A percentile compares a stretch with the other conserved stretches of the same genome.
Evolutionary conservation across 1,140 invertebrate genomes (phyloP).

Genomic region (Stegodyphus mimosarum): DNA sequence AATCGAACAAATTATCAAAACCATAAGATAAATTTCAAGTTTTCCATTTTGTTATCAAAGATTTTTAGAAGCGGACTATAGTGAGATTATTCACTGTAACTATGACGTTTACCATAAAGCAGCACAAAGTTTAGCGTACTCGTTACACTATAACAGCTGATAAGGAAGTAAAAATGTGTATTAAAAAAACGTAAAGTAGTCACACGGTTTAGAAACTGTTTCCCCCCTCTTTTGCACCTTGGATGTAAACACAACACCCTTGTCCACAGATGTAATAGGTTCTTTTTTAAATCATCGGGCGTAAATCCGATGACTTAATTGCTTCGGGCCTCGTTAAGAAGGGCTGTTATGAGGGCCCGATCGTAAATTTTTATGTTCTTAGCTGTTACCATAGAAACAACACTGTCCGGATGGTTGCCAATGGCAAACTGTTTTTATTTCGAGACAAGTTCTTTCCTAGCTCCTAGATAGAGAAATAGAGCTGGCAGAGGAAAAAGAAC

Average conservation of each 20-base stretch:
- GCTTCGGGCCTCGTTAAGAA: constrained; percentile 46
- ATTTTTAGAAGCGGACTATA: too few species aligned
- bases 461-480: constrained; percentile 33
- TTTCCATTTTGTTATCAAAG: too few species aligned
- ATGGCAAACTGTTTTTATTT: constrained; percentile 11
- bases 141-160: too few species aligned
- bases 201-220: neutral
- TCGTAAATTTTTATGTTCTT: constrained; percentile 50
- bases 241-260: neutral
- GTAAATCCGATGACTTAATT: constrained; percentile 44
- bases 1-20: too few species aligned
- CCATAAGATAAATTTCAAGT: too few species aligned
- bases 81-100: too few species aligned
- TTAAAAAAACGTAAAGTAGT: constrained; percentile 3
- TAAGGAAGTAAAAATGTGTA: too few species aligned
- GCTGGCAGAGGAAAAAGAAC: neutral
- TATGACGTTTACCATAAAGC: too few species aligned
- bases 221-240: constrained; percentile 6
- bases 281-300: constrained; percentile 33
- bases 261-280: constrained; percentile 18
- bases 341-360: neutral
- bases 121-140: too few species aligned
- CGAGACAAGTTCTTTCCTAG: constrained; percentile 30
- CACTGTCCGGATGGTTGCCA: constrained; percentile 7
- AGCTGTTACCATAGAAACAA: constrained; percentile 16